These are phyloP conservation scores for Cheilosia scutellata DNA, from an alignment of 2,888 invertebrate genomes.

Conservation along the genomic window DNA sequence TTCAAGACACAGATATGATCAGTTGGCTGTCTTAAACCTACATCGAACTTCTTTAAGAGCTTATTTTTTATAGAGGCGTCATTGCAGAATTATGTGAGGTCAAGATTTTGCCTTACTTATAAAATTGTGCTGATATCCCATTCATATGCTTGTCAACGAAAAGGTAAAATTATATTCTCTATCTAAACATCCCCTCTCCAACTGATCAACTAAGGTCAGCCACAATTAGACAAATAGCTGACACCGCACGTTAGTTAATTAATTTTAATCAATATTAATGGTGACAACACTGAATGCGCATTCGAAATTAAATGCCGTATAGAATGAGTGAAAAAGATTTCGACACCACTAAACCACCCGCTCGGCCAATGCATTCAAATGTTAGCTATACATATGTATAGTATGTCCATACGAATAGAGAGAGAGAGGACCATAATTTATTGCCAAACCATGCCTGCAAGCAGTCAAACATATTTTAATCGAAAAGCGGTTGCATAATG, in stretches of 20 bases:
- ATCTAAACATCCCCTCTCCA: not conserved
- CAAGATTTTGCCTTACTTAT: too few relatives aligned
- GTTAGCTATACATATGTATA: slow-evolving; percentile 21
- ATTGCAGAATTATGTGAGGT: too few relatives aligned
- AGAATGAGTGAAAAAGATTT: slow-evolving; percentile 23
- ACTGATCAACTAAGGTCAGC: not conserved
- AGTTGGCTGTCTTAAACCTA: too few relatives aligned
- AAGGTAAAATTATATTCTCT: not conserved
- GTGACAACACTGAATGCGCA: slow-evolving; percentile 25
- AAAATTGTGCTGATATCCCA: too few relatives aligned
- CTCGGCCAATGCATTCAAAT: slow-evolving; percentile 31
- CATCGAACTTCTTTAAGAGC: too few relatives aligned
- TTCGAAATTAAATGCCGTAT: slow-evolving; percentile 25
- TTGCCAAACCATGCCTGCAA: slow-evolving; percentile 28
- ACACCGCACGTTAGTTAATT: slow-evolving; percentile 43
- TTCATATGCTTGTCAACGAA: not conserved
- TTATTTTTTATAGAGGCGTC: too few relatives aligned
- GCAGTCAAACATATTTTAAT: slow-evolving; percentile 62
- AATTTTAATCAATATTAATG: slow-evolving; percentile 59
- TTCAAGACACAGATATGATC: too few relatives aligned
- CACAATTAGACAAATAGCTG: slow-evolving; percentile 45
- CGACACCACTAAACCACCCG: slow-evolving; percentile 8
- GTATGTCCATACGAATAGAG: not conserved
- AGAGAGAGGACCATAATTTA: slow-evolving; percentile 34
- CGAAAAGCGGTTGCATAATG: slow-evolving; percentile 41